Evolutionary conservation across 2,797 vertebrate genomes (phyloP).

Genomic region (Falco cherrug): DNA sequence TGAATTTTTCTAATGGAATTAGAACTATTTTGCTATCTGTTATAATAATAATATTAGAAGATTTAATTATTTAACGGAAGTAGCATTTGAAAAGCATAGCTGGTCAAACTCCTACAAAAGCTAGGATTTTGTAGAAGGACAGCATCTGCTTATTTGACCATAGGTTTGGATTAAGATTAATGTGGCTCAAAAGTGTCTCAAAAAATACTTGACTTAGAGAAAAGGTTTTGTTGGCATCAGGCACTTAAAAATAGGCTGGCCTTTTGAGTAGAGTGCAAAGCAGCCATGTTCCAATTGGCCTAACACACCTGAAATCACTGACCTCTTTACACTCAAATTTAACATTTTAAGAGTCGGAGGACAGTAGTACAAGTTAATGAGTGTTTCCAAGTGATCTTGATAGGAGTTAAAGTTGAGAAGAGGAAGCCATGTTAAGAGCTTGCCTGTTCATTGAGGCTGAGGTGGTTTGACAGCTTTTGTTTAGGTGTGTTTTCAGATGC

Average conservation of each 20-base stretch:
- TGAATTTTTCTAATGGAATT: background rate
- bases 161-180: background rate
- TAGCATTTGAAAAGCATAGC: background rate
- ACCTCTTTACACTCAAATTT: background rate
- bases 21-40: background rate
- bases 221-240: background rate
- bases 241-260: background rate
- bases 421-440: background rate
- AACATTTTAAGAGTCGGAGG: background rate
- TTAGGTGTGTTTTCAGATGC: background rate
- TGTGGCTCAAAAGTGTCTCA: background rate
- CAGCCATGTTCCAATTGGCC: background rate
- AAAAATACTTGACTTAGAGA: background rate
- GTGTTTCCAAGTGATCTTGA: background rate
- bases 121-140: background rate
- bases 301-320: background rate
- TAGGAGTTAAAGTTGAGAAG: background rate
- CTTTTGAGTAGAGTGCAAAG: background rate
- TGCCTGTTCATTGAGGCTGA: background rate
- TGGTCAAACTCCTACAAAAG: background rate
- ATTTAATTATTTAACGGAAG: background rate
- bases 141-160: background rate
- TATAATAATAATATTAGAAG: background rate
- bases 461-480: background rate
- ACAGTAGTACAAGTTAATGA: background rate